These are phyloP conservation scores for Fragum fragum DNA, from an alignment of 2,888 invertebrate species.

Conservation along the genomic window DNA sequence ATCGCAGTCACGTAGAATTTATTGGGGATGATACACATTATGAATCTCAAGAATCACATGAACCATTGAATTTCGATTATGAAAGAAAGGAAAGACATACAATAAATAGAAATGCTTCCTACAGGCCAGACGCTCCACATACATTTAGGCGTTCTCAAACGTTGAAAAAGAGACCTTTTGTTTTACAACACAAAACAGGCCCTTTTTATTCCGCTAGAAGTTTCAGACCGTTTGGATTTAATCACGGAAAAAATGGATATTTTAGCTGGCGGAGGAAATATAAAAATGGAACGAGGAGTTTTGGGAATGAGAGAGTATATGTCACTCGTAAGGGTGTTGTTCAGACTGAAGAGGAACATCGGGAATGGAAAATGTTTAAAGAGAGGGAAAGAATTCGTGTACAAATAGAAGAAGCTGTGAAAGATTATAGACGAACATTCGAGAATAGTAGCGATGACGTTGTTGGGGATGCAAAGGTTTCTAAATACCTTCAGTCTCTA, in stretches of 20 bases:
- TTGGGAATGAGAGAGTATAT: neutral
- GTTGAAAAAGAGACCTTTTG: neutral
- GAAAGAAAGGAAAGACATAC: too few relatives aligned
- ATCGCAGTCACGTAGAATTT: too few relatives aligned
- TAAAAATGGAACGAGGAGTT: constrained; percentile 1
- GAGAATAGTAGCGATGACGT: constrained; percentile 41
- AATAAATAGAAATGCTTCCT: too few relatives aligned
- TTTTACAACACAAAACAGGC: neutral
- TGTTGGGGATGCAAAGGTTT: constrained; percentile 49
- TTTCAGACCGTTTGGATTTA: constrained; percentile 4
- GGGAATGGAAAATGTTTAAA: constrained; percentile 45
- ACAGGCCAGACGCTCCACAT: too few relatives aligned
- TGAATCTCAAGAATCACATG: neutral
- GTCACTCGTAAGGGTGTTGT: constrained; percentile 21
- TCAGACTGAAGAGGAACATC: constrained; percentile 34
- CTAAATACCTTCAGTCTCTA: constrained; percentile 44
- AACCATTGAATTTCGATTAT: too few relatives aligned
- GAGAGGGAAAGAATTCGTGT: constrained; percentile 39
- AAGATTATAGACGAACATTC: constrained; percentile 49
- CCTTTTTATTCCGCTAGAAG: neutral
- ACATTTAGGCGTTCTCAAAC: too few relatives aligned
- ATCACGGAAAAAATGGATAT: constrained; percentile 33
- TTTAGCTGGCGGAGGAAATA: constrained; percentile 49
- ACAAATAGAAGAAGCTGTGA: constrained; percentile 50
- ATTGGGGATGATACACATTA: constrained; percentile 6